Conservation (phyloP, 2,888 invertebrate species). For the Buathra laborator region DNA sequence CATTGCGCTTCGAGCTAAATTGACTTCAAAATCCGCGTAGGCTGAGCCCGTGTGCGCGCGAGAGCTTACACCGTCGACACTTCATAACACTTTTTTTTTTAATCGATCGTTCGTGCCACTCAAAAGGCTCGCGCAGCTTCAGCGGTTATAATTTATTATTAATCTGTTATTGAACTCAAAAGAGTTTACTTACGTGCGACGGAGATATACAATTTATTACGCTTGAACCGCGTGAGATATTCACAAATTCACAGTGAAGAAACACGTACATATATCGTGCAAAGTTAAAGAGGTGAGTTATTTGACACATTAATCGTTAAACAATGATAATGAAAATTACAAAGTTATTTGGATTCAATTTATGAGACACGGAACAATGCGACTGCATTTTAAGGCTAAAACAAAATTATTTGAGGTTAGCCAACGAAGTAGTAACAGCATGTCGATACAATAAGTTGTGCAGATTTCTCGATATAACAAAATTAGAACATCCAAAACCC, state of each 20-base stretch:
- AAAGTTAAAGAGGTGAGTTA: neutral
- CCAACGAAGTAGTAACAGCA: neutral
- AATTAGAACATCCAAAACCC: neutral
- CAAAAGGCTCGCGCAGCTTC: neutral
- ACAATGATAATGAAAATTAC: neutral
- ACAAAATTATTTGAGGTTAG: neutral
- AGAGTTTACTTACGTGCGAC: neutral
- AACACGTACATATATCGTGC: neutral
- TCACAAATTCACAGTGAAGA: neutral
- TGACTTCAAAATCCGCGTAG: neutral
- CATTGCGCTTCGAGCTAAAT: conserved; percentile 6
- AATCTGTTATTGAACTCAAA: neutral
- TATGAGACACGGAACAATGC: neutral
- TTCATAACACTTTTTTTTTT: conserved; percentile 3
- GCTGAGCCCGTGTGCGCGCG: neutral
- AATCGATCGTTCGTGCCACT: neutral
- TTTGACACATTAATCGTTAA: neutral
- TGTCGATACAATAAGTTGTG: neutral
- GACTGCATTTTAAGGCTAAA: neutral
- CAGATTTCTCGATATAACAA: neutral
- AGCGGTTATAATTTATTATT: neutral
- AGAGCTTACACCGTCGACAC: neutral
- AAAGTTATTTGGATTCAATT: neutral
- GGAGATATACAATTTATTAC: neutral
- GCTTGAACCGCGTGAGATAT: neutral